These are phyloP conservation scores for Drosophila acutilabella DNA, from an alignment of 2,888 invertebrate genomes.

Conservation along the genomic window DNA sequence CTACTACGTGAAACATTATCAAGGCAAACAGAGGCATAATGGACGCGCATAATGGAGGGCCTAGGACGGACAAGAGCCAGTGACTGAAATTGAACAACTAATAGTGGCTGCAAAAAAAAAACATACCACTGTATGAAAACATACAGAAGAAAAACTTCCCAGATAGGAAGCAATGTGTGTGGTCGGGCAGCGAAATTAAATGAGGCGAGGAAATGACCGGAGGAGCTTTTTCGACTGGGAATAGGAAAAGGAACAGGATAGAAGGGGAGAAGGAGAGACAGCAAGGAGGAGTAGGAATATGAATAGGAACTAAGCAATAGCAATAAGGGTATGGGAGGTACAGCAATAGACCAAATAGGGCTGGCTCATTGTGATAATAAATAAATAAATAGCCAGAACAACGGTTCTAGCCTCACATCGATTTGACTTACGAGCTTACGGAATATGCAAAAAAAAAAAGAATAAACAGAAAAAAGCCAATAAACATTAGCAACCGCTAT, in stretches of 20 bases:
- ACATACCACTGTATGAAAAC: background rate
- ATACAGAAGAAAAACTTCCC: slow-evolving; percentile 25
- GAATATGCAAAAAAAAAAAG: slow-evolving; percentile 33
- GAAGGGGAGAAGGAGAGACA: no score
- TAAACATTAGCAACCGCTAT: slow-evolving; percentile 46
- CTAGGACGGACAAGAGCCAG: slow-evolving; percentile 17
- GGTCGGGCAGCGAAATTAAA: slow-evolving; percentile 60
- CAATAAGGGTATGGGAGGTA: no score
- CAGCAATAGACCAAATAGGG: slow-evolving; percentile 45
- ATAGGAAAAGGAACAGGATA: background rate
- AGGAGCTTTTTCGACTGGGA: slow-evolving; percentile 26
- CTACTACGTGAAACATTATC: slow-evolving; percentile 64
- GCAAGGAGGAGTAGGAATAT: slow-evolving; percentile 1
- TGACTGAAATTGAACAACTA: slow-evolving; percentile 63
- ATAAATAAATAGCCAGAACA: slow-evolving; percentile 61
- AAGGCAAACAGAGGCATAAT: slow-evolving; percentile 78
- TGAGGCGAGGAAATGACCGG: slow-evolving; percentile 55
- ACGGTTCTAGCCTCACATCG: slow-evolving; percentile 33
- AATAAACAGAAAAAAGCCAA: slow-evolving; percentile 13
- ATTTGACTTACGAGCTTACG: slow-evolving; percentile 55
- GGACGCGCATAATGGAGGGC: slow-evolving; percentile 57
- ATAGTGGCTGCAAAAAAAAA: slow-evolving; percentile 43
- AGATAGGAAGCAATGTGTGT: slow-evolving; percentile 54
- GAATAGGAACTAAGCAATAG: slow-evolving; percentile 4
- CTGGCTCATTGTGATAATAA: slow-evolving; percentile 77